A percentile compares a stretch with the other conserved stretches of the same genome.
phyloP scores from a whole-genome alignment of 2,797 vertebrate genomes.

The Cirrhinus mrigala region DNA sequence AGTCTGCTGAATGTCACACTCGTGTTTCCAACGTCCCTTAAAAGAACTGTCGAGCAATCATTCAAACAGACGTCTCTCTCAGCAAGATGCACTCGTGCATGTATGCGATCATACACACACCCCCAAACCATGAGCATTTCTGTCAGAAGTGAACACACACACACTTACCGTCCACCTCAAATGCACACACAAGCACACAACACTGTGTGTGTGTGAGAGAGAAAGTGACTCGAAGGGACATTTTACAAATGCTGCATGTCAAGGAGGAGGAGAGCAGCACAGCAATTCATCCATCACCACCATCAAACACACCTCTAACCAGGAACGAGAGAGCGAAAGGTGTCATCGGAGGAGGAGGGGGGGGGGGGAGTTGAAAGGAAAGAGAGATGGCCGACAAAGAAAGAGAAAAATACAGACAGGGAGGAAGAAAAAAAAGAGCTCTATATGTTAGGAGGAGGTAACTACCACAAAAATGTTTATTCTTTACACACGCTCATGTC shows the following conservation, averaged over 20 bases:
- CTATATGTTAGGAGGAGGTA: conserved; percentile 40
- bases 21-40: neutral
- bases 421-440: neutral
- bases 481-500: neutral
- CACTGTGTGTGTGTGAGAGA: conserved; percentile 7
- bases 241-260: conserved; percentile 97
- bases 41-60: conserved; percentile 10
- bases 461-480: neutral
- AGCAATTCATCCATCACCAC: conserved; percentile 92
- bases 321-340: conserved; percentile 66
- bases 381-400: conserved; percentile 3
- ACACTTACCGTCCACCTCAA: conserved; percentile 31
- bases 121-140: conserved; percentile 25
- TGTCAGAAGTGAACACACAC: conserved; percentile 32
- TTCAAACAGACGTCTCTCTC: conserved; percentile 36
- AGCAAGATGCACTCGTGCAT: conserved; percentile 1
- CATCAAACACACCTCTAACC: conserved; percentile 89
- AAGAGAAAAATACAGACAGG: neutral
- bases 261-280: conserved; percentile 95
- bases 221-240: conserved; percentile 79
- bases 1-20: conserved; percentile 2
- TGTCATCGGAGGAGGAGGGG: conserved; percentile 56
- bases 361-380: conserved; percentile 27
- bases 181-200: conserved; percentile 29
- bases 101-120: conserved; percentile 22